Evolutionary conservation across 2,888 invertebrate species (phyloP).

Genomic region (Orthosia gothica): DNA sequence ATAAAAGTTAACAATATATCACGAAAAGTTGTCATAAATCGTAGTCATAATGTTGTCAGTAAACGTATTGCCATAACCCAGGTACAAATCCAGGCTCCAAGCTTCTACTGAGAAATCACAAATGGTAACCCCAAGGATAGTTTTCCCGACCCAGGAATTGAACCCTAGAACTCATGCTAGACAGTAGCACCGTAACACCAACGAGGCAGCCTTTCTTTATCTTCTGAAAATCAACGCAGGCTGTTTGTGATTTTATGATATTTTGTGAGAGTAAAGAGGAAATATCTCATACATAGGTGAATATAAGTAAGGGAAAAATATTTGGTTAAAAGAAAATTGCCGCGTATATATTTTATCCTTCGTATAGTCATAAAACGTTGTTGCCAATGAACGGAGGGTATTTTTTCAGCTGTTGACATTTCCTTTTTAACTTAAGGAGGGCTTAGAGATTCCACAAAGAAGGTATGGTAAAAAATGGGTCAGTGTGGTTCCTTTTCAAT

Average conservation of each 20-base stretch:
- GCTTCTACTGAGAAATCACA: no score
- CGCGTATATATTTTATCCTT: conserved; percentile 21
- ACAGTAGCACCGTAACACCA: no score
- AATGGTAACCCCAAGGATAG: no score
- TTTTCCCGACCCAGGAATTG: no score
- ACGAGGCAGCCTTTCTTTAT: no score
- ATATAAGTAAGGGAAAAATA: conserved; percentile 23
- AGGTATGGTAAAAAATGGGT: not conserved
- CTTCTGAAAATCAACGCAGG: not conserved
- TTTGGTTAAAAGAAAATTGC: conserved; percentile 17
- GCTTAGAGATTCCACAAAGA: not conserved
- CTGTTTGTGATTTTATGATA: conserved; percentile 19
- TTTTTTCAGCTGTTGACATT: not conserved
- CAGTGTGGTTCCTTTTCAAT: no score
- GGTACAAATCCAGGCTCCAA: no score
- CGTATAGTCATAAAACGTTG: conserved; percentile 25
- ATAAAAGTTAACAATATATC: no score
- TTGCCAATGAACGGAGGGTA: not conserved
- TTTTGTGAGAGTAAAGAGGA: not conserved
- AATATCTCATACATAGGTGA: not conserved
- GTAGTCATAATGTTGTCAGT: no score
- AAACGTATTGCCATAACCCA: no score
- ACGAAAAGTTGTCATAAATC: no score
- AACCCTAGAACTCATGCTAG: no score
- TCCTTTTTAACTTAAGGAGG: not conserved